A percentile compares a stretch with the other conserved stretches of the same genome.
phyloP scores from a whole-genome alignment of 2,797 vertebrate genomes.

The Phataginus tricuspis region DNA sequence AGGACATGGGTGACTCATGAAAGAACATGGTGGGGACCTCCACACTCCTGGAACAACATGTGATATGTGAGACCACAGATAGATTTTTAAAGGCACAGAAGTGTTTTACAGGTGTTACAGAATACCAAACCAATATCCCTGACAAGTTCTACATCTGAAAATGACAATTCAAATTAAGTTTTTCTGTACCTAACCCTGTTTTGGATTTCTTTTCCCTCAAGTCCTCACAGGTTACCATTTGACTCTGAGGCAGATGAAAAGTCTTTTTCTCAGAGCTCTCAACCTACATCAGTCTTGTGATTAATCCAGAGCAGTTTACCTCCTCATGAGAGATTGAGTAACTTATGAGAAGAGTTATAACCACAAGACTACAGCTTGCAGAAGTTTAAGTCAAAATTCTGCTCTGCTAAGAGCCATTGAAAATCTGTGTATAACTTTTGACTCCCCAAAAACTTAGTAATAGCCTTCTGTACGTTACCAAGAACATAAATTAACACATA shows the following conservation, averaged over 20 bases:
- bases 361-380: background rate
- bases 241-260: background rate
- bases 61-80: background rate
- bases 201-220: background rate
- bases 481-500: no score
- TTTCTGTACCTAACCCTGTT: background rate
- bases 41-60: background rate
- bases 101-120: background rate
- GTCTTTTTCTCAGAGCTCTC: background rate
- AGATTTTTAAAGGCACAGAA: background rate
- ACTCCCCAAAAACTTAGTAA: no score
- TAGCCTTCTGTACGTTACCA: no score
- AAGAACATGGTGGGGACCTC: background rate
- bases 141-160: background rate
- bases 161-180: background rate
- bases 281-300: background rate
- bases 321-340: background rate
- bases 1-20: background rate
- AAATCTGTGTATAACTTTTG: no score
- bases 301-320: background rate
- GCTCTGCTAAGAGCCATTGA: background rate
- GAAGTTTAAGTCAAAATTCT: background rate
- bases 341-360: background rate
- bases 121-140: background rate
- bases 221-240: background rate